Evolutionary conservation across 2,888 invertebrate species (phyloP), one percentile per base, ranked within the genome.

Genomic region (Listrodromus nycthemerus): DNA sequence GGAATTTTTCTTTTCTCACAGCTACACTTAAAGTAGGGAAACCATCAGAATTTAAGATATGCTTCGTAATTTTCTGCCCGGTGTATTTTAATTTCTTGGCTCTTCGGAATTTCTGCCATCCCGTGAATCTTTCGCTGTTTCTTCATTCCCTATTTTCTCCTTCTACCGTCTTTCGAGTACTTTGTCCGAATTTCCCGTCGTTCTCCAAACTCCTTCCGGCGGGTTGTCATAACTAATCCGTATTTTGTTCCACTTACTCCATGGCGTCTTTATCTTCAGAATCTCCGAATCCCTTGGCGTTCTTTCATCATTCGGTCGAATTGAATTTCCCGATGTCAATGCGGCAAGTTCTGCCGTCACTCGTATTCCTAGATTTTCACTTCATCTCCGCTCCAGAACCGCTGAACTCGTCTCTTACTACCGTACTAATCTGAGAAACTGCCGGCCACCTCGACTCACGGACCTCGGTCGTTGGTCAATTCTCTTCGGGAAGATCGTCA

Each of bases 241-340:
- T 33, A n/a, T 13, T 16, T 65, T 55, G 16, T 73, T 65, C 70
- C 52, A 75, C 66, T 81, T 71, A 33, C 76, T 30, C 50, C 81
- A 69, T 65, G 33, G n/a, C 58, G 21, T 50, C 71, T 37, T 7
- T 10, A 58, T 52, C 61, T 69, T 55, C 8, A 70, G 45, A 37
- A 65, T 37, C 58, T 66, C 24, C 50, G 13, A 66, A 37, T 70
- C 33, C 58, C 13, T 75, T 24, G 24, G 8, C 13, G 16, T 27
- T 30, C 37, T 77, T 69, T 65, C 76, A 82, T 79, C 80, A 83
- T 80, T 83, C 16, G 48, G 45, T 76, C 69, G 84, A 87, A 86
- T 87, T 86, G 86, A 86, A 89, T 89, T 83, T 66, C 58, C 79
- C n/a, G 37, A 48, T 52, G 45, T 16, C n/a, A 30, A 48, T n/a